Evolutionary conservation across 1,140 invertebrate genomes (phyloP), one percentile per base, ranked within the genome.

Genomic region (Sinonovacula constricta): DNA sequence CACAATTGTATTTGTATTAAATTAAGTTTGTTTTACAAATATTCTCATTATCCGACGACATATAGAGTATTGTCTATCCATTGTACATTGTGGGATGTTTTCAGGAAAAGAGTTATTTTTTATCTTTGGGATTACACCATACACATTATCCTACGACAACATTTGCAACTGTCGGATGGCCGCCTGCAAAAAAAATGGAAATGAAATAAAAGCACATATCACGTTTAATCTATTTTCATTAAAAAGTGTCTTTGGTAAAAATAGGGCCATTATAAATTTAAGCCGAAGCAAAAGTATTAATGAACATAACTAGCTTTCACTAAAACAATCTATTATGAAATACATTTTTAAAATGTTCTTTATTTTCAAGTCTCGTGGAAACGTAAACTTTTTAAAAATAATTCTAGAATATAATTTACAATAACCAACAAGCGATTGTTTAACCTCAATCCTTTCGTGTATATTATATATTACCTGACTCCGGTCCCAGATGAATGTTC

Each of bases 401-500:
- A 22, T 7, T 7, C 22, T 18, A 7, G 18, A 22, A 12, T 22
- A 22, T 22, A n/a, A 22, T 57, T 57, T 12, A 12, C 54, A 57
- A 24, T 57, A 24, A 57, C 7, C 7, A 22, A 18, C 10, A 22
- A 57, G 7, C 54, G 54, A 57, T 57, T 18, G 18, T 12, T 24
- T 57, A 7, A 57, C 18, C 10, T 22, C 7, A 14, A 24, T 7
- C 28, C 22, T 57, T 7, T 22, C 24, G 10, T 14, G 7, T 57
- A 7, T 7, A 26, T 22, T 22, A 12, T 24, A 22, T n/a, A n/a
- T n/a, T n/a, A n/a, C n/a, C n/a, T n/a, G n/a, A n/a, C n/a, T n/a
- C n/a, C n/a, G n/a, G n/a, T n/a, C n/a, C n/a, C n/a, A 71, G 14
- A 18, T 71, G 69, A 39, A 71, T 33, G 39, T 39, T n/a, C 5